Evolutionary conservation across 30 jellyfish, hydroid and myxozoan genomes (phyloP).

Genomic region (Pseudorhiza aurosa): DNA sequence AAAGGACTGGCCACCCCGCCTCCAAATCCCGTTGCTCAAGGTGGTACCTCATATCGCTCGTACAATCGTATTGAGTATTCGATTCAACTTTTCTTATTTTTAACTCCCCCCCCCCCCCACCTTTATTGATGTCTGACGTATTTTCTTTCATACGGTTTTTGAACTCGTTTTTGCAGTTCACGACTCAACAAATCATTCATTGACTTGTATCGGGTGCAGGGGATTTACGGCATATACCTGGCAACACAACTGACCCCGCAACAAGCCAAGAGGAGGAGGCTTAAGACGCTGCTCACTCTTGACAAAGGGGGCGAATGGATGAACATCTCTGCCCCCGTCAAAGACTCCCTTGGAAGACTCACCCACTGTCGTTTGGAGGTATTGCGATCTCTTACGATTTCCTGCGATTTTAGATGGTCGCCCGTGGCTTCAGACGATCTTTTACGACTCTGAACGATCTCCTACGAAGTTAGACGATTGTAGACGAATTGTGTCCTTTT

Average conservation of each 20-base stretch:
- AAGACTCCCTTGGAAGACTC: slow-evolving; percentile 40
- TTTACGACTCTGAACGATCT: no score
- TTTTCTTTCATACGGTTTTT: not conserved
- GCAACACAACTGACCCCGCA: slow-evolving; percentile 75
- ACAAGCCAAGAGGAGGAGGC: slow-evolving; percentile 38
- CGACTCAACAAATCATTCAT: slow-evolving; percentile 74
- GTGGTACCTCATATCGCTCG: no score
- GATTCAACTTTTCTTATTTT: no score
- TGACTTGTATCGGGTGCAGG: slow-evolving; percentile 83
- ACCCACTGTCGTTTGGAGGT: slow-evolving; percentile 29
- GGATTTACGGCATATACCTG: slow-evolving; percentile 89
- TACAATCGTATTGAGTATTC: no score
- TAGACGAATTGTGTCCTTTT: not conserved
- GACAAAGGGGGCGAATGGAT: slow-evolving; percentile 98
- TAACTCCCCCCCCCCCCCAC: no score
- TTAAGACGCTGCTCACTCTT: slow-evolving; percentile 70
- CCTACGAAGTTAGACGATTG: no score
- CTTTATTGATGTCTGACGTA: no score
- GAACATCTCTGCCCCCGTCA: slow-evolving; percentile 65
- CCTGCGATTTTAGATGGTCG: no score
- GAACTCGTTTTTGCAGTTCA: slow-evolving; percentile 5
- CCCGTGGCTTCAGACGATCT: no score
- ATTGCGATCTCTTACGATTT: no score
- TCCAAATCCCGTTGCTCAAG: no score
- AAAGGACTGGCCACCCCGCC: no score